Evolutionary conservation across 2,888 invertebrate species (phyloP), one percentile per base, ranked within the genome.

Genomic region (Oxycera nigricornis): DNA sequence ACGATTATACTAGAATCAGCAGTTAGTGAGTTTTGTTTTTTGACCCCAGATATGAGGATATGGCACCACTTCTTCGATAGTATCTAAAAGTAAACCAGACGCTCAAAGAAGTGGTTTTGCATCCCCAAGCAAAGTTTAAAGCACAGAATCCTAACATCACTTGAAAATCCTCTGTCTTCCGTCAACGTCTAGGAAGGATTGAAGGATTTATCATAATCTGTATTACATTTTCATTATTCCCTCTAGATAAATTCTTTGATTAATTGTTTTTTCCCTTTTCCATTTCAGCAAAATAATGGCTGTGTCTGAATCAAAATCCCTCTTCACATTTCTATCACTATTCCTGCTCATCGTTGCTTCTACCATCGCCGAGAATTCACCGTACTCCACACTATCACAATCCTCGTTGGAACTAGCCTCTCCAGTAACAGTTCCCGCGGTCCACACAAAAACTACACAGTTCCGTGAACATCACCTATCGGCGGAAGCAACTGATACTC

Each of bases 391-490:
- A 1, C 20, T 70, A 6, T 52, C 55, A 22, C 70, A 70, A 55
- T 26, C 70, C 14, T 70, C 70, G 14, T 52, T 55, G 9, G 70
- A 70, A 31, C 24, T 68, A 7, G 31, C 35, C 14, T 52, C 70
- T 11, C 31, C 55, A 14, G 55, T 20, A 7, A 70, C 70, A 20
- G 55, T 31, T 17, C 70, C 70, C 30, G 31, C 31, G 20, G 9
- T 70, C 4, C 52, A 70, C 28, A 39, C 57, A 14, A 20, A 22
- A 26, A 72, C 72, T 11, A 72, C 72, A 30, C 52, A 70, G n/a
- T 22, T n/a, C 2, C 28, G 30, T 14, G 46, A 41, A 1, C 52
- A 52, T 31, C 35, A 52, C 20, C 39, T 31, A 4, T 35, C 57
- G 1, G 26, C 50, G 9, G 72, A 57, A 20, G 26, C 72, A 11